These are phyloP conservation scores for Bicyclus anynana DNA, from an alignment of 1,140 invertebrate species.

Conservation along the genomic window DNA sequence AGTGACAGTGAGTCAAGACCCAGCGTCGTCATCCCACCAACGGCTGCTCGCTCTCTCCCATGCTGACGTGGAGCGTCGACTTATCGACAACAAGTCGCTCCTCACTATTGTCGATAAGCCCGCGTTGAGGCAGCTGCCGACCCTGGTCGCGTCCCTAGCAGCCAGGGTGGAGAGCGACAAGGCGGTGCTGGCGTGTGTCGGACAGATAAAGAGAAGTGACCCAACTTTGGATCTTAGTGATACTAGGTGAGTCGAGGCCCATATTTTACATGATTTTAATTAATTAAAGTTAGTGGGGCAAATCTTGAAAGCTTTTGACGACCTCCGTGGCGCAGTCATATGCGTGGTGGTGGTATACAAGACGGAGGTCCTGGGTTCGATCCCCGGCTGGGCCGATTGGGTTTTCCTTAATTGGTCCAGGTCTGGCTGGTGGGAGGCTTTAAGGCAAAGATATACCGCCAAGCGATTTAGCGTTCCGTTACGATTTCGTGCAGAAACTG, in stretches of 20 bases:
- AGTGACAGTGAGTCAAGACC: slow-evolving; percentile 85
- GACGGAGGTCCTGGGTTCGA: too few species aligned
- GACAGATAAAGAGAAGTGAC: slow-evolving; percentile 79
- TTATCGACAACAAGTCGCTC: slow-evolving; percentile 95
- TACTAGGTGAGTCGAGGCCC: slow-evolving; percentile 46
- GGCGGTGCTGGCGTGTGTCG: slow-evolving; percentile 82
- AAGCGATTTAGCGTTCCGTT: too few species aligned
- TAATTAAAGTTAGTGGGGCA: too few species aligned
- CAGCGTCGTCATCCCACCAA: slow-evolving; percentile 93
- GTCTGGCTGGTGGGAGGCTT: too few species aligned
- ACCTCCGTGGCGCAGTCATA: too few species aligned
- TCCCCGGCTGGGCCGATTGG: too few species aligned
- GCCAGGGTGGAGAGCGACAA: slow-evolving; percentile 84
- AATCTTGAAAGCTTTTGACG: too few species aligned
- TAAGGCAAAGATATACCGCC: too few species aligned
- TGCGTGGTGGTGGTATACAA: too few species aligned
- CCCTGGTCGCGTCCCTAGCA: slow-evolving; percentile 78
- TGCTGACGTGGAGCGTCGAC: slow-evolving; percentile 88
- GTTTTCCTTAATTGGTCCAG: too few species aligned
- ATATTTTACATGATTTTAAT: too few species aligned
- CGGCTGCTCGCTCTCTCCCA: slow-evolving; percentile 89
- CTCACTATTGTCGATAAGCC: slow-evolving; percentile 90
- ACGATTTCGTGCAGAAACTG: too few species aligned
- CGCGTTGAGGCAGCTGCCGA: slow-evolving; percentile 77
- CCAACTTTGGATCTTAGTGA: slow-evolving; percentile 74